Percentiles rank a stretch among this genome's conserved stretches.
Evolutionary conservation across 2,888 invertebrate species (phyloP).

Genomic region (Tiliacea citrago): DNA sequence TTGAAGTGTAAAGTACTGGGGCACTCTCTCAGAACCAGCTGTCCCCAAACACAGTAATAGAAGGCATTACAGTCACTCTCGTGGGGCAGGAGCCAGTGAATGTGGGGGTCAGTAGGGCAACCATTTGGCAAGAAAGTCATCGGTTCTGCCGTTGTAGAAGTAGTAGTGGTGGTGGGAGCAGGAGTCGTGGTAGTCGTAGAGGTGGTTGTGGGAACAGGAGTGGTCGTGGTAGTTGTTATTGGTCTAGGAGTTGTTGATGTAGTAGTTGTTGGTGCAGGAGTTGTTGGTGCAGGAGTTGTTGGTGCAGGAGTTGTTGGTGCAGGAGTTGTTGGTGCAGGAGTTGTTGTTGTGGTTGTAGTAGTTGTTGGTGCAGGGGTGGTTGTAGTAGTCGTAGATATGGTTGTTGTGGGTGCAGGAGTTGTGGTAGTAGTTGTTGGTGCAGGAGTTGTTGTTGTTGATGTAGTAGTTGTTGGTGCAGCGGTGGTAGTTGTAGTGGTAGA

Average conservation of each 20-base stretch:
- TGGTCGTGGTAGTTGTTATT: conserved; percentile 34
- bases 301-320: conserved; percentile 28
- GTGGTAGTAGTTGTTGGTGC: conserved; percentile 35
- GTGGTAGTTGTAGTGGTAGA: conserved; percentile 32
- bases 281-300: conserved; percentile 14
- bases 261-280: conserved; percentile 31
- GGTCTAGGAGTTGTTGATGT: conserved; percentile 28
- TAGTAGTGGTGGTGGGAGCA: conserved; percentile 18
- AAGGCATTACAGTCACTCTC: conserved; percentile 78
- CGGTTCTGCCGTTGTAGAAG: conserved; percentile 23
- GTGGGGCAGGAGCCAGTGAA: conserved; percentile 82
- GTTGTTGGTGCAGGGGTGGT: conserved; percentile 33
- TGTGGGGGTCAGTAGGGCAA: conserved; percentile 79
- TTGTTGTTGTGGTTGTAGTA: conserved; percentile 19
- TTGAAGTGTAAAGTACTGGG: conserved; percentile 77
- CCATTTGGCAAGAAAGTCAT: conserved; percentile 78
- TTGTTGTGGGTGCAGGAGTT: conserved; percentile 26
- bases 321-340: conserved; percentile 20
- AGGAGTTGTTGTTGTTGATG: background rate
- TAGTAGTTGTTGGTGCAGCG: conserved; percentile 11
- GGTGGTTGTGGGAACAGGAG: conserved; percentile 40
- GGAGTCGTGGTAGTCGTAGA: conserved; percentile 40
- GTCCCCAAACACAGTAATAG: conserved; percentile 84
- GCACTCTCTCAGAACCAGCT: conserved; percentile 73
- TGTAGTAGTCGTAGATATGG: conserved; percentile 38